Evolutionary conservation across 2,113 vertebrate genomes (phyloP).

Genomic region (Parus major): DNA sequence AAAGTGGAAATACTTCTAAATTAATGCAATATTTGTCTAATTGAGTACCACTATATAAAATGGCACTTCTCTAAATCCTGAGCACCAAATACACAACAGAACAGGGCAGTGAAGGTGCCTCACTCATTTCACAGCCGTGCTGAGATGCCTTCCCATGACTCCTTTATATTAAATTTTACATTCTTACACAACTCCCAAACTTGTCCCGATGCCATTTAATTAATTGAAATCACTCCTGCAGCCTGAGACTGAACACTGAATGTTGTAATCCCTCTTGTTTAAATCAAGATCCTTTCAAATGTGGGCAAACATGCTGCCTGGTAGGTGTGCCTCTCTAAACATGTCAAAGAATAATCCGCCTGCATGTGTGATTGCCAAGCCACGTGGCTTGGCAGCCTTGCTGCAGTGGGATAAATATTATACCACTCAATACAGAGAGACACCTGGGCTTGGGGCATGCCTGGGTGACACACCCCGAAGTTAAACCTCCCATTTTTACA

Average conservation of each 20-base stretch:
- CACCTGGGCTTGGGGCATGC: not conserved
- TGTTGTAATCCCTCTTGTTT: not conserved
- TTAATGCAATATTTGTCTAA: not conserved
- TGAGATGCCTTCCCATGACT: not conserved
- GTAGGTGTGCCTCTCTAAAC: conserved; percentile 5
- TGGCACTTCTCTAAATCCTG: not conserved
- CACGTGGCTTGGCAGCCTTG: conserved; percentile 4
- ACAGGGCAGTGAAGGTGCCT: not conserved
- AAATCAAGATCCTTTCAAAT: conserved; percentile 4
- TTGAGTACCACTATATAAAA: not conserved
- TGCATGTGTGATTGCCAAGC: not conserved
- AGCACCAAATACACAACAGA: not conserved
- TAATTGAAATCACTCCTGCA: not conserved
- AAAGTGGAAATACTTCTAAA: not conserved
- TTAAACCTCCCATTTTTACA: not conserved
- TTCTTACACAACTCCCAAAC: not conserved
- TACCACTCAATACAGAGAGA: not conserved
- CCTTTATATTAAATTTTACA: not conserved
- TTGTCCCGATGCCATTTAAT: not conserved
- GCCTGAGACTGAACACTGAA: not conserved
- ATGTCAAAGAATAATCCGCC: not conserved
- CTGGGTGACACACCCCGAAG: not conserved
- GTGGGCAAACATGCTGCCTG: not conserved
- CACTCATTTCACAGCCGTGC: not conserved
- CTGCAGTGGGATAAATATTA: not conserved